Conservation (phyloP, 2,888 invertebrate genomes). For the Crepidodera aurea region DNA sequence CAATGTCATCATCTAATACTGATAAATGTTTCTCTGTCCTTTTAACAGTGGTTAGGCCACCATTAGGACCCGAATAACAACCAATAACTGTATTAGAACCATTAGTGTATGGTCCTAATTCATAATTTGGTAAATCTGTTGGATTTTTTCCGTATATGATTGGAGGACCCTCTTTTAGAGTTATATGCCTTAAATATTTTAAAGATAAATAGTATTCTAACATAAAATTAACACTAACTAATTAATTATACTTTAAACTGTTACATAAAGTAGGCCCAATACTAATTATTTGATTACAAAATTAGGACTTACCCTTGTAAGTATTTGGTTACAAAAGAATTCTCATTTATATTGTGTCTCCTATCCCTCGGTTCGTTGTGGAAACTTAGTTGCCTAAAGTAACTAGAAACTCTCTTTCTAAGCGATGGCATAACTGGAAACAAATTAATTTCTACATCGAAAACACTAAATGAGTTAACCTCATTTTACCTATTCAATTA, state of each 20-base stretch:
- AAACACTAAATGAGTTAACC: background rate
- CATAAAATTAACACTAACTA: too few species aligned
- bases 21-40: constrained; percentile 72
- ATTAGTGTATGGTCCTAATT: constrained; percentile 64
- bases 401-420: constrained; percentile 74
- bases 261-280: too few species aligned
- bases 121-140: constrained; percentile 73
- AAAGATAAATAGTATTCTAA: too few species aligned
- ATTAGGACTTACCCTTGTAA: constrained; percentile 68
- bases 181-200: constrained; percentile 49
- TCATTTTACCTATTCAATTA: constrained; percentile 5
- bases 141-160: constrained; percentile 77
- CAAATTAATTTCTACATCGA: background rate
- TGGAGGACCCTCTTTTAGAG: constrained; percentile 63
- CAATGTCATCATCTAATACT: constrained; percentile 73
- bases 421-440: constrained; percentile 69
- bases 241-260: too few species aligned
- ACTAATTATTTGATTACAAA: background rate
- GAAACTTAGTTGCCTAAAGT: constrained; percentile 76
- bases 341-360: constrained; percentile 63
- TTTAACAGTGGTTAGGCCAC: constrained; percentile 79
- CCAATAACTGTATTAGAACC: constrained; percentile 70
- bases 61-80: constrained; percentile 83
- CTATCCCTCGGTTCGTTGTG: constrained; percentile 67
- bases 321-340: constrained; percentile 75